These are phyloP conservation scores for Podocnemis expansa DNA, from an alignment of 2,113 vertebrate genomes.

Conservation along the genomic window DNA sequence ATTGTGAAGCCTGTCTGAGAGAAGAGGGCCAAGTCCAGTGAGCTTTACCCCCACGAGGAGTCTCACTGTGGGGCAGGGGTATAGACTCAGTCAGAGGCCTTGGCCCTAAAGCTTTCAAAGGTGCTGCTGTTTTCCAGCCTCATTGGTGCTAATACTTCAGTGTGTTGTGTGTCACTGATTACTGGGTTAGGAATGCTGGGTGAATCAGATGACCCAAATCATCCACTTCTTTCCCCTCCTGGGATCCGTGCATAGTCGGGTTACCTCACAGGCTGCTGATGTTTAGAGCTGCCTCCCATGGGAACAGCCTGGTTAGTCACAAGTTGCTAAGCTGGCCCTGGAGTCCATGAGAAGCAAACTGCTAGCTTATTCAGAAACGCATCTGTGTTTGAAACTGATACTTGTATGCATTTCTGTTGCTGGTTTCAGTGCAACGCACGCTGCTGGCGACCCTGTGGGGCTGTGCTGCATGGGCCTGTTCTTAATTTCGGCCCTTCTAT, in stretches of 20 bases:
- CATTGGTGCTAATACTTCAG: neutral
- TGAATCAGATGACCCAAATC: slow-evolving; percentile 46
- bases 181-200: slow-evolving; percentile 18
- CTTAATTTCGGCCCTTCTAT: slow-evolving; percentile 35
- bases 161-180: slow-evolving; percentile 4
- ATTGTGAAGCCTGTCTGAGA: rapidly evolving
- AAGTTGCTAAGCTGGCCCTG: neutral
- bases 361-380: slow-evolving; percentile 20
- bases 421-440: neutral
- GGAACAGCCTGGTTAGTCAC: slow-evolving; percentile 37
- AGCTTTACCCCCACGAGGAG: rapidly evolving
- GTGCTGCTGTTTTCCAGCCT: neutral
- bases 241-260: neutral
- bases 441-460: slow-evolving; percentile 35
- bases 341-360: slow-evolving; percentile 56
- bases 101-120: neutral
- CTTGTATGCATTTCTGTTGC: neutral
- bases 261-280: neutral
- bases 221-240: neutral
- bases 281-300: neutral
- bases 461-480: neutral
- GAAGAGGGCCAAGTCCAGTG: neutral
- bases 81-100: neutral
- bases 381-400: neutral
- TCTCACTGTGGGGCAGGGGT: rapidly evolving